A percentile compares a stretch with the other conserved stretches of the same genome.
phyloP scores from a whole-genome alignment of 2,113 vertebrate genomes.

The Alces alces region DNA sequence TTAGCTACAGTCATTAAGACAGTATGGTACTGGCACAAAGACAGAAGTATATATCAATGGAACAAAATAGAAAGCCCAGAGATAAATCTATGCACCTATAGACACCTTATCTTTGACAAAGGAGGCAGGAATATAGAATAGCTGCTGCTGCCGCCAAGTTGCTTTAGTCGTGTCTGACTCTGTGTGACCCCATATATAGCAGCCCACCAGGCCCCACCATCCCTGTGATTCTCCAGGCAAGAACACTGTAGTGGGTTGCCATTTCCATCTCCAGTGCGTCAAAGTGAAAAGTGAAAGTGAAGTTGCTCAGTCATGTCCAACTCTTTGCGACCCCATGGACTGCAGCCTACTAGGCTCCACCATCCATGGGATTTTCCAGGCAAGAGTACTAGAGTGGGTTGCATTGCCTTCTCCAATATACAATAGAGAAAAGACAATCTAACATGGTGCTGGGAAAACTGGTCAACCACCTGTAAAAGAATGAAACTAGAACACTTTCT shows the following conservation, averaged over 20 bases:
- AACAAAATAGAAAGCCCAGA: background rate
- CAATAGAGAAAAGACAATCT: background rate
- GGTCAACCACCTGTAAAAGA: background rate
- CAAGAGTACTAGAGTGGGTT: too few species aligned
- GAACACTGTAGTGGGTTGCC: too few species aligned
- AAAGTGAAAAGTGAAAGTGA: too few species aligned
- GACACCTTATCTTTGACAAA: background rate
- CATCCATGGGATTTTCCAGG: too few species aligned
- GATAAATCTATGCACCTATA: background rate
- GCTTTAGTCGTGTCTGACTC: too few species aligned
- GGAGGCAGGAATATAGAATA: background rate
- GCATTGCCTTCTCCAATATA: background rate
- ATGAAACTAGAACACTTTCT: background rate
- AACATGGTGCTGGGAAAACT: background rate
- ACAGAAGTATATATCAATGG: background rate
- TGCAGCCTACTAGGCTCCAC: too few species aligned
- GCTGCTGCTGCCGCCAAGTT: background rate
- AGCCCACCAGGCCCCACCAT: too few species aligned
- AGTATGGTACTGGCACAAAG: background rate
- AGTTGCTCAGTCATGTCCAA: too few species aligned
- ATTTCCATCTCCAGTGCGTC: too few species aligned
- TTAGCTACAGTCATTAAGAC: background rate
- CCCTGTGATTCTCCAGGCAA: too few species aligned
- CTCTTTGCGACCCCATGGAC: too few species aligned
- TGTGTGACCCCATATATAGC: too few species aligned